phyloP scores from a whole-genome alignment of 2,888 invertebrate genomes.

The Macaria liturata region DNA sequence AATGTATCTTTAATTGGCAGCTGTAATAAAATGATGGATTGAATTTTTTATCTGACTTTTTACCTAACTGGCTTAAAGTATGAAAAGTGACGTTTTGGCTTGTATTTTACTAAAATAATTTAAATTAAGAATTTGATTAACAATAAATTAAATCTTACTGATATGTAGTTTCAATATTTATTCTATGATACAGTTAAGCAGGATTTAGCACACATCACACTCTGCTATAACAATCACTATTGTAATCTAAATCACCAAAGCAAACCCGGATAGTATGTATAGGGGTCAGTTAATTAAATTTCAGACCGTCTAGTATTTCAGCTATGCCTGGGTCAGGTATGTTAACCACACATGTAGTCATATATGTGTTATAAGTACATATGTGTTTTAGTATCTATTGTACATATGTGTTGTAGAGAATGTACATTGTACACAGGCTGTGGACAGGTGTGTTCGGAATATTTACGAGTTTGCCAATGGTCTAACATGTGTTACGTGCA shows the following conservation, averaged over 20 bases:
- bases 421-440: neutral
- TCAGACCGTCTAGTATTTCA: constrained; percentile 67
- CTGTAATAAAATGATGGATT: no score
- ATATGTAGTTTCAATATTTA: no score
- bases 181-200: no score
- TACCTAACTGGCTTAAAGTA: no score
- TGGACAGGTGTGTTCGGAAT: neutral
- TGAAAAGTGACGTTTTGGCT: no score
- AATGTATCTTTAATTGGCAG: no score
- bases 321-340: constrained; percentile 43
- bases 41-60: no score
- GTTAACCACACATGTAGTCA: neutral
- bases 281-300: constrained; percentile 72
- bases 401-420: constrained; percentile 3
- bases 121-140: no score
- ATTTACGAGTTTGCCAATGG: neutral
- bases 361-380: neutral
- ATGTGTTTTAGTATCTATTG: neutral
- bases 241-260: constrained; percentile 50
- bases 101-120: no score
- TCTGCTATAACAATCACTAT: constrained; percentile 28
- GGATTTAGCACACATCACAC: no score
- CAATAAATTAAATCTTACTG: no score
- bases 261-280: constrained; percentile 42
- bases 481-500: neutral